phyloP scores from a whole-genome alignment of 2,797 vertebrate species.

The Chaenodraco wilsoni region DNA sequence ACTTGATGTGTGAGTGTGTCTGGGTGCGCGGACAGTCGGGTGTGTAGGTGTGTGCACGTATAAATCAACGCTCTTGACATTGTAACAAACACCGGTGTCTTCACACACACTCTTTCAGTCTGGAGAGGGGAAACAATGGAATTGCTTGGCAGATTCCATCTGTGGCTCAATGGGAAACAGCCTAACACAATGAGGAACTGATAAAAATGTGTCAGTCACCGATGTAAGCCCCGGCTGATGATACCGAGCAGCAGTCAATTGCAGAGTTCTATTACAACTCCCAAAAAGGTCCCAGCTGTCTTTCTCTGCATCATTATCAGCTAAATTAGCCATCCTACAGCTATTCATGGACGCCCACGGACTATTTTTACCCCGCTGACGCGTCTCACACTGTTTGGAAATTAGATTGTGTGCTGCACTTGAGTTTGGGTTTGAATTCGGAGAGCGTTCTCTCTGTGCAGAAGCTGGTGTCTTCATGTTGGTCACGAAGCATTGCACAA shows the following conservation, averaged over 20 bases:
- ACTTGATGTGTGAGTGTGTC: constrained; percentile 6
- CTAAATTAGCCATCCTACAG: constrained; percentile 74
- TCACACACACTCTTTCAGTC: constrained; percentile 39
- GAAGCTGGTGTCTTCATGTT: not conserved
- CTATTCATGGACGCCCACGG: constrained; percentile 51
- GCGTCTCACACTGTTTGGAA: constrained; percentile 44
- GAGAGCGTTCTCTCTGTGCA: constrained; percentile 17
- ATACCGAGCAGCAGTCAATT: constrained; percentile 76
- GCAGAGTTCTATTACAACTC: constrained; percentile 77
- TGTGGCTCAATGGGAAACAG: constrained; percentile 64
- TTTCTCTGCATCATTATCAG: constrained; percentile 78
- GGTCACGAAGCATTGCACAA: constrained; percentile 34
- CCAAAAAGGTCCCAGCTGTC: constrained; percentile 81
- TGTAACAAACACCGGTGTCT: constrained; percentile 51
- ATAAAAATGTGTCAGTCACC: constrained; percentile 80
- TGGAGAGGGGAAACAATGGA: constrained; percentile 68
- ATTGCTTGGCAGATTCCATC: constrained; percentile 76
- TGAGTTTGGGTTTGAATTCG: constrained; percentile 25
- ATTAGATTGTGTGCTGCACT: constrained; percentile 40
- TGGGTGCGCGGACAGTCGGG: not conserved
- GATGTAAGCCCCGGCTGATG: constrained; percentile 52
- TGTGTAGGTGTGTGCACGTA: constrained; percentile 20
- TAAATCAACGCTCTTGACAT: constrained; percentile 64
- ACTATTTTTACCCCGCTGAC: constrained; percentile 65
- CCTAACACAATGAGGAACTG: constrained; percentile 74